These are phyloP conservation scores for Holcopasites calliopsidis DNA, from an alignment of 1,140 invertebrate species.

Conservation along the genomic window DNA sequence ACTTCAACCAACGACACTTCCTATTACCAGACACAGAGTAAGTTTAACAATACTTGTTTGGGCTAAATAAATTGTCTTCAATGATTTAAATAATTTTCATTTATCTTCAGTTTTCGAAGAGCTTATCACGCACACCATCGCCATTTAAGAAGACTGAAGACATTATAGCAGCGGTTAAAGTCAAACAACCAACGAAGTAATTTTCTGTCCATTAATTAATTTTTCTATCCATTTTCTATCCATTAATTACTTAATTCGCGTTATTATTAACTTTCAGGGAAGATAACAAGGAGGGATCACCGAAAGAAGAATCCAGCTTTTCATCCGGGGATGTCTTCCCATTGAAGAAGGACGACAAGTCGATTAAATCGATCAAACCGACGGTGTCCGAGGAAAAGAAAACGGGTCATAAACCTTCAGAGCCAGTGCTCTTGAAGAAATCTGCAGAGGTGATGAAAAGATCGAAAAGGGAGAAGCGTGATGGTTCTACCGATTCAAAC, in stretches of 20 bases:
- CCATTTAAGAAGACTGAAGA: slow-evolving; percentile 89
- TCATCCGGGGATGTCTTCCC: slow-evolving; percentile 69
- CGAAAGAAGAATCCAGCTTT: slow-evolving; percentile 67
- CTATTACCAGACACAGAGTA: slow-evolving; percentile 75
- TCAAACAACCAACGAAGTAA: slow-evolving; percentile 73
- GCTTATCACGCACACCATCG: slow-evolving; percentile 88
- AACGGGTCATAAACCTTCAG: slow-evolving; percentile 63
- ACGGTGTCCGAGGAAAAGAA: slow-evolving; percentile 73
- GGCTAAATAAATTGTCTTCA: neutral
- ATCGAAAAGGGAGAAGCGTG: slow-evolving; percentile 75
- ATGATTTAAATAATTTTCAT: neutral
- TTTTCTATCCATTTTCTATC: neutral
- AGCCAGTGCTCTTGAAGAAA: slow-evolving; percentile 68
- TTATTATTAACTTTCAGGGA: slow-evolving; percentile 64
- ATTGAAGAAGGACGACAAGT: slow-evolving; percentile 75
- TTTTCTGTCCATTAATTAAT: slow-evolving; percentile 24
- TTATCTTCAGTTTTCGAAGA: slow-evolving; percentile 82
- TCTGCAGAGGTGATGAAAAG: slow-evolving; percentile 75
- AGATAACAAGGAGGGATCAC: slow-evolving; percentile 70
- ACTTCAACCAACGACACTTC: slow-evolving; percentile 68
- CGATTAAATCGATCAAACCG: slow-evolving; percentile 64
- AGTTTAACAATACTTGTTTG: neutral
- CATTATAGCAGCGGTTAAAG: slow-evolving; percentile 78
- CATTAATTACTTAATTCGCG: neutral
- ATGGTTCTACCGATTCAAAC: slow-evolving; percentile 78